Base-by-base conservation (phyloP, 2,113 vertebrate genomes). In the Todiramphus saurophagus region DNA sequence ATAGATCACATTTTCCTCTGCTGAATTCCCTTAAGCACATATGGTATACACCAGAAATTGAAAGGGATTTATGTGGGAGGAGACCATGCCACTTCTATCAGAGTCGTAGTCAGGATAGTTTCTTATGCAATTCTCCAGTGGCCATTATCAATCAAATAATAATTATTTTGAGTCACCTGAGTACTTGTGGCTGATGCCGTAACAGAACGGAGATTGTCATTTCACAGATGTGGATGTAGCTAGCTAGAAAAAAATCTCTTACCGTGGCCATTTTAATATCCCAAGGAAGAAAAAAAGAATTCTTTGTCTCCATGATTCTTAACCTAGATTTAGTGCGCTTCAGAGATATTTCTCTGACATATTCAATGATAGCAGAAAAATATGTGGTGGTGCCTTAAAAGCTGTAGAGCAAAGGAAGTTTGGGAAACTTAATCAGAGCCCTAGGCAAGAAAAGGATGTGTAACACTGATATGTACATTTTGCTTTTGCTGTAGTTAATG, bases 261-360 rank as follows among this genome's bases (percentile, higher is more conserved):
- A 58, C 56, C 13, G 0, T 50, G 58, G 30, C 58, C 50, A 55
- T 94, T 94, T 76, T 87, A 82, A 74, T 82, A 93, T 24, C 37
- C 41, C 10, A 20, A 79, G 63, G 4, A 82, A 87, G 44, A 74
- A 91, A 77, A 77, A 90, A 37, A 58, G 58, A 66, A 33, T 58
- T 73, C 72, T 87, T 94, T 92, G 86, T 93, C 83, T 96, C 62
- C 35, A 11, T 87, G 86, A 94, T 87, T 92, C 78, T 73, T 89
- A 96, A 92, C 95, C 92, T 91, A 96, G 92, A 95, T 97, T 93
- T 95, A 91, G 73, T 50, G 86, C 84, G 89, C 92, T 94, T 94
- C 67, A 83, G 95, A 94, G 91, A 85, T 89, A 96, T 96, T 97
- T 96, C 83, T 97, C 95, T 97, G 84, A 94, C 95, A 39, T 90